Conservation (phyloP, 2,113 vertebrate species). For the Pseudonaja textilis region DNA sequence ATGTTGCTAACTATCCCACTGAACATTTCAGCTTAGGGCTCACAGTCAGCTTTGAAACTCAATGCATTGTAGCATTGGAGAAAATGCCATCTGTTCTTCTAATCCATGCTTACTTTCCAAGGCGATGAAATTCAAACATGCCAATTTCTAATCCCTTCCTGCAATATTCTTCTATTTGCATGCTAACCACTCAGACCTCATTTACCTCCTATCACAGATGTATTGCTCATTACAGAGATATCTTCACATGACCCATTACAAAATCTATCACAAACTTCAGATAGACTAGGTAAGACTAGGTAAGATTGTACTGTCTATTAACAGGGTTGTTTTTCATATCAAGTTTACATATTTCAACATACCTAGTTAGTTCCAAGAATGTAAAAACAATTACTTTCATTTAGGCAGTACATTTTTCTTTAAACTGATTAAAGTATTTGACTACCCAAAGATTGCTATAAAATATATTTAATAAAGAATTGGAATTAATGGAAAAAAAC, state of each 20-base stretch:
- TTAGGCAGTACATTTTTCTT: not conserved
- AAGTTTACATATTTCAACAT: not conserved
- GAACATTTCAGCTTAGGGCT: not conserved
- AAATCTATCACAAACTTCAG: not conserved
- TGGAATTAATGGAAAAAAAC: not conserved
- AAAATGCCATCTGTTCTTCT: no score
- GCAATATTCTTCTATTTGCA: not conserved
- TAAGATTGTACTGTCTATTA: not conserved
- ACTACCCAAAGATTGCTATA: not conserved
- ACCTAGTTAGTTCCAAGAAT: not conserved
- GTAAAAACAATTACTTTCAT: not conserved
- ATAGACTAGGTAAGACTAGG: not conserved
- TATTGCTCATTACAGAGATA: not conserved
- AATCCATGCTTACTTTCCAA: not conserved
- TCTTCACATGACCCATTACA: not conserved
- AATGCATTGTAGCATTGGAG: not conserved
- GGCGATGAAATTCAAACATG: not conserved
- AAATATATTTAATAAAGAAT: not conserved
- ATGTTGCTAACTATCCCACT: not conserved
- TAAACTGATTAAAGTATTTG: not conserved
- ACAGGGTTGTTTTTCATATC: not conserved
- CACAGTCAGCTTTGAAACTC: not conserved
- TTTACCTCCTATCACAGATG: not conserved
- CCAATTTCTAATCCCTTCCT: not conserved
- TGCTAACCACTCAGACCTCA: not conserved